Conservation (phyloP, 2,113 vertebrate genomes). For the Syrrhaptes paradoxus region DNA sequence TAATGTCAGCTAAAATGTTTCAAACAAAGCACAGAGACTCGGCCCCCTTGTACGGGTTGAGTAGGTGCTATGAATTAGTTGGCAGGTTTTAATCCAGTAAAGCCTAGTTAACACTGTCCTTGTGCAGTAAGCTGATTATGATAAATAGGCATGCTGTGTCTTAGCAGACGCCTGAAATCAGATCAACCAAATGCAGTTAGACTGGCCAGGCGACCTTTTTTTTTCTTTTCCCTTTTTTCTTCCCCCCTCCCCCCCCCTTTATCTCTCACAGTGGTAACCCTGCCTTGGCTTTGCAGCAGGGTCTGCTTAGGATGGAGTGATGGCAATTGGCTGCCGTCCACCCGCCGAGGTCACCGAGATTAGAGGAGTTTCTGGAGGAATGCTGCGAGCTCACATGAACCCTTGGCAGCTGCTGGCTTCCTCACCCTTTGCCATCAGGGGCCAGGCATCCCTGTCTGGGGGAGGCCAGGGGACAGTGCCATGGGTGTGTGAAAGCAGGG, state of each 20-base stretch:
- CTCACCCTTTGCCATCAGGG: background rate
- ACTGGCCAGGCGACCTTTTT: background rate
- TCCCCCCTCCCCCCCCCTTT: fast-evolving
- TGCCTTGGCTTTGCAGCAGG: background rate
- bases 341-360: background rate
- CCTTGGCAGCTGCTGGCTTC: background rate
- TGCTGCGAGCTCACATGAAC: background rate
- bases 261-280: background rate
- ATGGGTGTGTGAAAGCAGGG: background rate
- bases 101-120: slow-evolving; percentile 71
- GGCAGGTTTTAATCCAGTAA: slow-evolving; percentile 62
- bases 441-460: background rate
- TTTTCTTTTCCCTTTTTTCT: background rate
- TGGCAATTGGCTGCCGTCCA: background rate
- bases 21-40: slow-evolving; percentile 22
- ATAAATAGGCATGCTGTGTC: slow-evolving; percentile 60
- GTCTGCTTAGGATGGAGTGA: background rate
- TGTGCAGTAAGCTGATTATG: slow-evolving; percentile 70
- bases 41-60: slow-evolving; percentile 12
- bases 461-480: background rate
- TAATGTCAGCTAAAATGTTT: slow-evolving; percentile 30
- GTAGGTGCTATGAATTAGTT: slow-evolving; percentile 62
- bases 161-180: slow-evolving; percentile 65
- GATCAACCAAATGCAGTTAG: slow-evolving; percentile 62
- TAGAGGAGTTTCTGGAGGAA: slow-evolving; percentile 42